Evolutionary conservation across 2,888 invertebrate genomes (phyloP).

Genomic region (Hololepta plana): DNA sequence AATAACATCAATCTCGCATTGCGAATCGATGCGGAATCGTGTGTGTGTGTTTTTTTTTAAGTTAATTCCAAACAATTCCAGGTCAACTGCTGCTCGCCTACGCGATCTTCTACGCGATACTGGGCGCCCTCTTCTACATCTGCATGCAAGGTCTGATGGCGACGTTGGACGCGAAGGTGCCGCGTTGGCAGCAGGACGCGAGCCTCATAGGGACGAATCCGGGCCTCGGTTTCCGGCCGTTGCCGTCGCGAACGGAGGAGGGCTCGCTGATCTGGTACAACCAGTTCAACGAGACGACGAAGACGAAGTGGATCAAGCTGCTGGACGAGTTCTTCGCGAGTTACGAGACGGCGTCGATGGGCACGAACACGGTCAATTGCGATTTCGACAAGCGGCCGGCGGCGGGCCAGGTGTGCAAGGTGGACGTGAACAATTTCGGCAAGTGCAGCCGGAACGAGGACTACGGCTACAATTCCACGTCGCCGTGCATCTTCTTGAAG

Average conservation of each 20-base stretch:
- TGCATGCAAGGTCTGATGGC: constrained; percentile 70
- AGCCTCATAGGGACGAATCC: constrained; percentile 58
- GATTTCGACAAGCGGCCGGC: constrained; percentile 29
- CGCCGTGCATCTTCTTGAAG: constrained; percentile 72
- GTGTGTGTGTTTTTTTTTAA: too few species aligned
- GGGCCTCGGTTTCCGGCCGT: constrained; percentile 48
- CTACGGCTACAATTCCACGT: constrained; percentile 55
- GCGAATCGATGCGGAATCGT: too few species aligned
- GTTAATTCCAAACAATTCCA: too few species aligned
- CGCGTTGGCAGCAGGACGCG: constrained; percentile 53
- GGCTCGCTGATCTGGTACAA: constrained; percentile 43
- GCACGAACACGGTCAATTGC: constrained; percentile 34
- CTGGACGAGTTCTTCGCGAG: constrained; percentile 33
- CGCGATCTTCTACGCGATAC: constrained; percentile 63
- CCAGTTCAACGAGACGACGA: constrained; percentile 30
- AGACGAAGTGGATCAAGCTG: constrained; percentile 33
- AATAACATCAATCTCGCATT: too few species aligned
- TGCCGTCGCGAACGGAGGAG: constrained; percentile 31
- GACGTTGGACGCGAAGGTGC: constrained; percentile 47
- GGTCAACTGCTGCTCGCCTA: constrained; percentile 75
- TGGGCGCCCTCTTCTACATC: constrained; percentile 69
- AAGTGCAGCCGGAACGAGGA: constrained; percentile 30
- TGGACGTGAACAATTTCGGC: constrained; percentile 29
- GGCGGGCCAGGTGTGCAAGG: constrained; percentile 34
- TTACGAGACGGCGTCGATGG: constrained; percentile 27